These are phyloP conservation scores for Paraescarpia echinospica DNA, from an alignment of 1,140 invertebrate species.

Conservation along the genomic window DNA sequence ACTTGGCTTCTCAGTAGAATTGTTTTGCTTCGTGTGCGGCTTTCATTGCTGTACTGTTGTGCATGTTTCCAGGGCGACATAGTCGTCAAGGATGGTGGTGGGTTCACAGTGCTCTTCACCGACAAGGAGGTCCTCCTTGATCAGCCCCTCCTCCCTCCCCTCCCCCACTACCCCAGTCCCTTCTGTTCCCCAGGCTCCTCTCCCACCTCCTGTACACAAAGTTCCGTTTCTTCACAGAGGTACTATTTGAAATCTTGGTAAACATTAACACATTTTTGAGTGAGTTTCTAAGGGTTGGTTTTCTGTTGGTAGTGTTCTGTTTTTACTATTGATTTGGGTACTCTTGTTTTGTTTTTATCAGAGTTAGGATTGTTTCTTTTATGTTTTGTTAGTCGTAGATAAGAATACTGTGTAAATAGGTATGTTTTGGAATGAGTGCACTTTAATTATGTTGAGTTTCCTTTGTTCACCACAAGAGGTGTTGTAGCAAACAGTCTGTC, in stretches of 20 bases:
- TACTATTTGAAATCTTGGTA: not conserved
- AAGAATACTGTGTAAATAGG: not conserved
- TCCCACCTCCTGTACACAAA: not conserved
- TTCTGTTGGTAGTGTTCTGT: too few species aligned
- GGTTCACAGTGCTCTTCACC: conserved; percentile 91
- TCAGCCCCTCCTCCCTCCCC: not conserved
- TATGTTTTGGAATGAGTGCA: not conserved
- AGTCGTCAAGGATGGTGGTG: conserved; percentile 86
- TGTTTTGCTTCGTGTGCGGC: not conserved
- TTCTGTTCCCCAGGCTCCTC: not conserved
- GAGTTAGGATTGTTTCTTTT: not conserved
- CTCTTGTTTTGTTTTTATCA: not conserved
- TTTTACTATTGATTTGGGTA: too few species aligned
- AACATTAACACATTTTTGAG: too few species aligned
- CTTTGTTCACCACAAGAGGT: too few species aligned
- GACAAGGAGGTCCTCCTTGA: conserved; percentile 81
- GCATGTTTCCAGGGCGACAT: conserved; percentile 73
- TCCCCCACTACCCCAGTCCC: not conserved
- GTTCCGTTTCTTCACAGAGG: not conserved
- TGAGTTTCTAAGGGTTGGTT: too few species aligned
- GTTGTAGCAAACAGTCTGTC: too few species aligned
- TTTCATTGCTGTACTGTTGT: not conserved
- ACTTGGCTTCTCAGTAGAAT: not conserved
- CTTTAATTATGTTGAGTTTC: too few species aligned
- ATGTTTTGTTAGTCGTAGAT: not conserved